A percentile compares a stretch with the other conserved stretches of the same genome.
These are phyloP conservation scores for Erebia palarica DNA, from an alignment of 2,888 invertebrate genomes.

Conservation along the genomic window DNA sequence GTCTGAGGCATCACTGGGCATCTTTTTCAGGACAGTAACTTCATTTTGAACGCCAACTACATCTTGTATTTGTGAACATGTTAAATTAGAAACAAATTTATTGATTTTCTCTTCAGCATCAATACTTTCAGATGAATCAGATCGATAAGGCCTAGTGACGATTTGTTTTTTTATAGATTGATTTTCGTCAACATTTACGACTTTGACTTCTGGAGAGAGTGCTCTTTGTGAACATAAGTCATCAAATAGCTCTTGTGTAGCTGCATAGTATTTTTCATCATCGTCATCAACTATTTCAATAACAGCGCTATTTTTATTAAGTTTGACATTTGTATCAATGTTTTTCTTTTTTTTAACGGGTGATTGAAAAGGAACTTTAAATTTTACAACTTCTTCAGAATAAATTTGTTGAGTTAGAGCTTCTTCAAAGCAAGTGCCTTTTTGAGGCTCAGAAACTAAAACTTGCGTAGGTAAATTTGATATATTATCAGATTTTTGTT, in stretches of 20 bases:
- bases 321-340: slow-evolving; percentile 29
- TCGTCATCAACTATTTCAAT: slow-evolving; percentile 28
- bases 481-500: not conserved
- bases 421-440: slow-evolving; percentile 49
- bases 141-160: not conserved
- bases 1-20: slow-evolving; percentile 61
- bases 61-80: slow-evolving; percentile 49
- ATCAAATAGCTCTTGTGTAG: slow-evolving; percentile 66
- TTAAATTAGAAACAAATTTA: slow-evolving; percentile 48
- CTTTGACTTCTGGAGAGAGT: slow-evolving; percentile 35
- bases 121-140: slow-evolving; percentile 15
- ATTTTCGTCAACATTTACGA: slow-evolving; percentile 4
- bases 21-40: slow-evolving; percentile 45
- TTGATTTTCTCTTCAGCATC: slow-evolving; percentile 44
- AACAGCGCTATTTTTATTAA: slow-evolving; percentile 33
- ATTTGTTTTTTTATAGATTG: not conserved
- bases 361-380: slow-evolving; percentile 64
- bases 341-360: slow-evolving; percentile 58
- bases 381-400: slow-evolving; percentile 43
- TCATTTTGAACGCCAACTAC: slow-evolving; percentile 48
- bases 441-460: slow-evolving; percentile 24
- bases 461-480: slow-evolving; percentile 9
- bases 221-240: slow-evolving; percentile 66
- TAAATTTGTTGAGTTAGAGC: slow-evolving; percentile 57
- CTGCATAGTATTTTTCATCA: slow-evolving; percentile 61